phyloP scores from a whole-genome alignment of 1,140 invertebrate genomes.

The Caenorhabditis brenneri region DNA sequence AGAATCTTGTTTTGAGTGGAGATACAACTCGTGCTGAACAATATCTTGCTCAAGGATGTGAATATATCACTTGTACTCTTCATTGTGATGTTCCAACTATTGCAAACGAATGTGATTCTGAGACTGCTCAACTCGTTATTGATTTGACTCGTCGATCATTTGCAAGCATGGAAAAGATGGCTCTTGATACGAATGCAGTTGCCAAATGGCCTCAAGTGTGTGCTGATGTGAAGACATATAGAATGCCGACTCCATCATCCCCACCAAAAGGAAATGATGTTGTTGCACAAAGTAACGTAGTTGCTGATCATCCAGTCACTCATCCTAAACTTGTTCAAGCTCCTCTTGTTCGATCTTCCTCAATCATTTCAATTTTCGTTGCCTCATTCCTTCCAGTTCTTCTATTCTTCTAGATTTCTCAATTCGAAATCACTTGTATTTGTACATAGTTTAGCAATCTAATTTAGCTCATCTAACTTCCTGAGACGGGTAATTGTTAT shows the following conservation, averaged over 20 bases:
- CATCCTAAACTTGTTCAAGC: slow-evolving; percentile 12
- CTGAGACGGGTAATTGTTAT: neutral
- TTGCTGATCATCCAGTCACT: neutral
- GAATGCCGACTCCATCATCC: slow-evolving; percentile 54
- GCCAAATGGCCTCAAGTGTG: slow-evolving; percentile 66
- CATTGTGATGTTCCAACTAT: slow-evolving; percentile 69
- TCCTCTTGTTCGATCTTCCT: neutral
- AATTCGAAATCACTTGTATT: neutral
- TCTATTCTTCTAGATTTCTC: neutral
- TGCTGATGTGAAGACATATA: slow-evolving; percentile 67
- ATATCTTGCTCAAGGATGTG: slow-evolving; percentile 67
- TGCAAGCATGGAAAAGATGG: slow-evolving; percentile 66
- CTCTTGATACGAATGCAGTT: slow-evolving; percentile 68
- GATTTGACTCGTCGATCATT: slow-evolving; percentile 66
- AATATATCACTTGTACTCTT: slow-evolving; percentile 68
- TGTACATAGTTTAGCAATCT: slow-evolving; percentile 23
- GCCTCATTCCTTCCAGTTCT: neutral
- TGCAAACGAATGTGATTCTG: slow-evolving; percentile 65
- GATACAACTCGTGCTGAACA: slow-evolving; percentile 67
- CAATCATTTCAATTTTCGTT: neutral
- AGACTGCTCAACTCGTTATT: slow-evolving; percentile 67
- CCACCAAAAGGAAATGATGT: slow-evolving; percentile 28
- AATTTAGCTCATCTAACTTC: neutral
- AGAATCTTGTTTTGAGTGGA: slow-evolving; percentile 68
- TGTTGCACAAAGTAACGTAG: slow-evolving; percentile 25